phyloP scores from a whole-genome alignment of 2,113 vertebrate genomes.

The Scopus umbretta region DNA sequence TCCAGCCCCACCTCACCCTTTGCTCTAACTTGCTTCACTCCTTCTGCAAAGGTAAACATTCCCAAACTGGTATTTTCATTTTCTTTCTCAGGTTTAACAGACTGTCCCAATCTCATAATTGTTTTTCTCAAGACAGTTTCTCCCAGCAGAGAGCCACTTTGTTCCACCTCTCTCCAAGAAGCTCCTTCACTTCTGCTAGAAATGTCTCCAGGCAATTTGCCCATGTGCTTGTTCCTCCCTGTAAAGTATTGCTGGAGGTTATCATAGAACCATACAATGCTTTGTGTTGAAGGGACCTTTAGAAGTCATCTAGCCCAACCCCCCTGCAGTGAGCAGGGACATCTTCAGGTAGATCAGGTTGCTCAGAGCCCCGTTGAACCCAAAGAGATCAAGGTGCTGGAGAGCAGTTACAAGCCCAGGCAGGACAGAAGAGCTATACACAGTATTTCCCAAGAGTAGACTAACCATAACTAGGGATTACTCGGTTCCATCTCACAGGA shows the following conservation, averaged over 20 bases:
- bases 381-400: background rate
- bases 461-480: background rate
- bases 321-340: too few relatives aligned
- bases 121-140: background rate
- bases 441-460: background rate
- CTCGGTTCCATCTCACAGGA: background rate
- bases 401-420: background rate
- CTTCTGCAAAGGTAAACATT: background rate
- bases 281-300: too few relatives aligned
- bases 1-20: background rate
- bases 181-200: background rate
- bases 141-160: background rate
- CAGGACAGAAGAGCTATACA: background rate
- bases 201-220: background rate
- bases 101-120: background rate
- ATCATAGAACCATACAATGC: too few relatives aligned
- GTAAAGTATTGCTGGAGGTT: background rate
- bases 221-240: background rate
- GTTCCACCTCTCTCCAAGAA: background rate
- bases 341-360: too few relatives aligned
- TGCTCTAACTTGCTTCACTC: background rate
- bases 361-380: too few relatives aligned
- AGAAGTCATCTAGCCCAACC: too few relatives aligned
- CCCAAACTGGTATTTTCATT: background rate
- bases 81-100: background rate